Percentiles rank a stretch among this genome's conserved stretches.
phyloP scores from a whole-genome alignment of 2,113 vertebrate genomes.

The Sceloporus tristichus region DNA sequence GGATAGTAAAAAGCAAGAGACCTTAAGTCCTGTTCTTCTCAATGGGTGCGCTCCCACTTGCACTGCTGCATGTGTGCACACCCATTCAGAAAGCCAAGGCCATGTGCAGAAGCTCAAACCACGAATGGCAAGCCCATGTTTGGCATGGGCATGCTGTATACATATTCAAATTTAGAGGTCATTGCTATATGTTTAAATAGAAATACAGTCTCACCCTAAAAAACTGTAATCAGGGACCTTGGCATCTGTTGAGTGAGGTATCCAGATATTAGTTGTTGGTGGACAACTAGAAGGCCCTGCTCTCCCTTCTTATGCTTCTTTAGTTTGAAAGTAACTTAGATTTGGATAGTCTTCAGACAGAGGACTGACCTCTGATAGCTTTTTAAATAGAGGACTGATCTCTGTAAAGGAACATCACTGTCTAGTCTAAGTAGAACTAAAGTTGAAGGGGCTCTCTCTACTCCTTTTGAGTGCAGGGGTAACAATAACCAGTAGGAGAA shows the following conservation, averaged over 20 bases:
- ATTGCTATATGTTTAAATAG: background rate
- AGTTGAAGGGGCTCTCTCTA: background rate
- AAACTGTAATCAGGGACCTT: background rate
- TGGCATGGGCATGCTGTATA: background rate
- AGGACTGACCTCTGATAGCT: background rate
- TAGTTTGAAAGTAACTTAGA: background rate
- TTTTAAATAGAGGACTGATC: background rate
- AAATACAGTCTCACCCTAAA: background rate
- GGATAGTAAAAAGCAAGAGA: too few relatives aligned
- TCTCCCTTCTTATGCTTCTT: background rate
- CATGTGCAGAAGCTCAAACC: too few relatives aligned
- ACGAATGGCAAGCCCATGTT: too few relatives aligned
- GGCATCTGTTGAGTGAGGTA: background rate
- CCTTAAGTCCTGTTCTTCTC: too few relatives aligned
- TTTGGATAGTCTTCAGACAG: background rate
- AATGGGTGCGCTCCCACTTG: too few relatives aligned
- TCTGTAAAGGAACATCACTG: background rate
- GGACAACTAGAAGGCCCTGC: background rate
- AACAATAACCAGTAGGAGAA: background rate
- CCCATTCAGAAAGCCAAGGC: too few relatives aligned
- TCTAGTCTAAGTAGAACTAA: background rate
- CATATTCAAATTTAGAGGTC: background rate
- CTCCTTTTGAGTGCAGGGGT: background rate
- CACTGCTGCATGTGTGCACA: too few relatives aligned
- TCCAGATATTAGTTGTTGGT: background rate